Evolutionary conservation across 2,113 vertebrate genomes (phyloP).

Genomic region (Jacana jacana): DNA sequence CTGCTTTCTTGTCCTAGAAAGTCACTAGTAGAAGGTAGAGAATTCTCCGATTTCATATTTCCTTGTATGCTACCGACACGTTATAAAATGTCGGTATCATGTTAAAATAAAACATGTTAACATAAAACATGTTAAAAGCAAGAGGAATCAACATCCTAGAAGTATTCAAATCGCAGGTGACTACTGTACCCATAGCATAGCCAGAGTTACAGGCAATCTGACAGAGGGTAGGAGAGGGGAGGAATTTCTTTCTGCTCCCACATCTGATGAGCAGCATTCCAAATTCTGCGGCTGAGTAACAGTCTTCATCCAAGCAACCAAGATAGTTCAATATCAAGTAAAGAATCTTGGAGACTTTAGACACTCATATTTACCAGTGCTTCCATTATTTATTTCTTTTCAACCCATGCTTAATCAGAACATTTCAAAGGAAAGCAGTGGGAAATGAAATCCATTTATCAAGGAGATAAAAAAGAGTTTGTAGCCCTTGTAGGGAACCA

Average conservation of each 20-base stretch:
- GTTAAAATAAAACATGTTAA: too few relatives aligned
- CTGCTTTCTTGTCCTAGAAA: background rate
- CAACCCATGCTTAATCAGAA: background rate
- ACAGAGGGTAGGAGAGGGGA: fast-evolving
- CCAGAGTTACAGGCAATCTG: background rate
- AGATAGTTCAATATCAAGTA: background rate
- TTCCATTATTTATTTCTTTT: background rate
- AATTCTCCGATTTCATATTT: background rate
- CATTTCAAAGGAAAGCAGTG: background rate
- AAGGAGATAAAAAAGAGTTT: background rate
- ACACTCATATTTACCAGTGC: background rate
- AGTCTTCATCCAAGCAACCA: background rate
- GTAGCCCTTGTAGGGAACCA: background rate
- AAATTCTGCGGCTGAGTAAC: background rate
- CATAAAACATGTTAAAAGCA: background rate
- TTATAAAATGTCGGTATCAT: too few relatives aligned
- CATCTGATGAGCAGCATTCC: background rate
- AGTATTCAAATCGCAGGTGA: background rate
- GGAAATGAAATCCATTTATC: background rate
- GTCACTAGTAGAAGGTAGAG: background rate
- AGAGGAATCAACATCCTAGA: background rate
- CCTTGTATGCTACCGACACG: background rate
- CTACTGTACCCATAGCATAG: background rate
- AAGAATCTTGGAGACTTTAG: background rate
- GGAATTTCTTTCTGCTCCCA: background rate